Evolutionary conservation across 1,140 invertebrate species (phyloP), one percentile per base, ranked within the genome.

Genomic region (Batillaria attramentaria): DNA sequence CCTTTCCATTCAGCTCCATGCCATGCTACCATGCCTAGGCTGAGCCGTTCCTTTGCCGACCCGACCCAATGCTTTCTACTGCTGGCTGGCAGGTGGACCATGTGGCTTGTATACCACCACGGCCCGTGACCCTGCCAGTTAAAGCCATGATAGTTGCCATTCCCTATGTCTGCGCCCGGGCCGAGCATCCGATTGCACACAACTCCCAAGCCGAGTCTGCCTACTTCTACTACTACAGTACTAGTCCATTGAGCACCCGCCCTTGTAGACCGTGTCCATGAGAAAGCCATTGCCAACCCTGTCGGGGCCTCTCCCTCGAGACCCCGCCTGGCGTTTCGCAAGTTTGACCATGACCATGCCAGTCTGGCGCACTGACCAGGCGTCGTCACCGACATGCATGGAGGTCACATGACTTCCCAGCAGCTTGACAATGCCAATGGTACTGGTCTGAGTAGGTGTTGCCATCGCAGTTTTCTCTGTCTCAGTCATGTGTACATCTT

Each of bases 101-200:
- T 33, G 43, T 75, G 42, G 75, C 77, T 62, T 42, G 60, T 69
- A 72, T 62, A 46, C 62, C 80, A 65, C 72, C 60, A 68, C 75
- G 75, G n/a, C n/a, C n/a, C 43, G 37, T 77, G 41, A 50, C 54
- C 75, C 73, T 72, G 76, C 78, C 75, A 78, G 76, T 57, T 83
- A 68, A 72, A 79, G 73, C 77, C 77, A 76, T 72, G 57, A 46
- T 37, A 72, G 46, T 77, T 66, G 77, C 62, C 50, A 39, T 46
- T 46, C 43, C 31, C 57, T 31, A 35, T 60, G 73, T 54, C 73
- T 35, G 54, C 54, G 20, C 46, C 43, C 28, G 4, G 72, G 72
- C 31, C 68, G 42, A 39, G 68, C 68, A 70, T n/a, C 31, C 68
- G 20, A 20, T 70, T 41, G 24, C 37, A 3, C 1, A n/a, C 57